Evolutionary conservation across 2,797 vertebrate species (phyloP), one percentile per base, ranked within the genome.

Genomic region (Ctenosaura bakeri): DNA sequence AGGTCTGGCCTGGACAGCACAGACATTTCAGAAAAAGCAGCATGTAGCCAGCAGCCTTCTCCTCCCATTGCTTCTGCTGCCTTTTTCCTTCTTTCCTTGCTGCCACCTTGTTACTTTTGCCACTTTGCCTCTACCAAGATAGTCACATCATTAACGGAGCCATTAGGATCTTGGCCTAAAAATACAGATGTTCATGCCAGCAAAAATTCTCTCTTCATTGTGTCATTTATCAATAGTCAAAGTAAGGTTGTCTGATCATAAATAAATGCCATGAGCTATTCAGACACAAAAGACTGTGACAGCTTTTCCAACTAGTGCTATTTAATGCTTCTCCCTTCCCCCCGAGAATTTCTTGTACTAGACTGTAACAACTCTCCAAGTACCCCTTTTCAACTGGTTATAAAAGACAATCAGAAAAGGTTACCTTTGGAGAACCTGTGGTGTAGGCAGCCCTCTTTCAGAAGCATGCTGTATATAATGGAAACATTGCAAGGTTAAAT

Each of bases 371-470:
- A 59, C 26, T 54, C 22, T 81, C 20, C 38, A 73, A 80, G 50
- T 29, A 66, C 42, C 10, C 2, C 8, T 77, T 46, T 69, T 52
- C 71, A 74, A n/a, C 32, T 52, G 29, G 22, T 26, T 90, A 76
- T 92, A 80, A 94, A 0, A 89, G 18, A 88, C 1, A 10, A 66
- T 85, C 1, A 89, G 86, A 54, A 4, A 56, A 35, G 26, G 14
- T 95, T 98, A 99, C 99, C 99, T 99, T 96, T 99, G 99, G 92
- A 99, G 97, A 94, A 99, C 97, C 95, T 97, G 98, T 91, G 99
- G 99, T 50, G 99, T 99, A 94, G 98, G 98, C 95, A 99, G 97
- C 96, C 98, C 97, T 97, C 98, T 98, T 96, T 99, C 99, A 95
- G 99, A 98, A 94, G 99, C 99, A 88, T 99, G 98, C 98, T 99